Base-by-base conservation (phyloP, 2,797 vertebrate genomes). In the Microcaecilia unicolor region DNA sequence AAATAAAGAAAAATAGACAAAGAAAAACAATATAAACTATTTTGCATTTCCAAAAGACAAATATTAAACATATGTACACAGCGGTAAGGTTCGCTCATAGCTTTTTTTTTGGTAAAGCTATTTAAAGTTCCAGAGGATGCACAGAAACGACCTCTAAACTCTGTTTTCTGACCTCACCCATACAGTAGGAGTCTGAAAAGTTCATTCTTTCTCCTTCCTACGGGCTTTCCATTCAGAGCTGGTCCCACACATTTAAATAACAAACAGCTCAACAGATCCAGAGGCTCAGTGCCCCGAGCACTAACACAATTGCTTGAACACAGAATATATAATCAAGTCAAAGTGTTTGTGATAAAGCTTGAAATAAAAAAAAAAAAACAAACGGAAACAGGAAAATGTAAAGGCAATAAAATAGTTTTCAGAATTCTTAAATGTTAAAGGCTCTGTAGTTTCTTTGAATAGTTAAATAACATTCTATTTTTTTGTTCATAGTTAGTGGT, bases 61-160 rank as follows among this genome's bases (percentile, higher is more conserved):
- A 85, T 90, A 78, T 90, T 79, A 87, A 89, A 90, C 83, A 81
- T 81, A 87, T 84, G 79, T 84, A 84, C 82, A 83, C 61, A 56
- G 70, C 58, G 82, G 83, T 87, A 85, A 84, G 81, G 78, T 80
- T 81, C 78, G 67, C 33, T 59, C 78, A 74, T 76, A 85, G 84
- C 66, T 75, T 76, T 64, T n/a, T n/a, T n/a, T 59, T 41, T 31
- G 66, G 61, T 64, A 74, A 76, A 75, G 70, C 59, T 60, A 34
- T 61, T 45, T 51, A 64, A 64, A 75, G 59, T 65, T 22, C 21
- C 60, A 43, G 63, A 69, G 63, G 55, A 22, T 45, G 61, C 64
- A 44, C 32, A 53, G 53, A 64, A 42, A 64, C 29, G 40, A 56
- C 56, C 61, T 47, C 53, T 63, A 17, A 47, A 71, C 52, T 63